Percentiles rank a stretch among this genome's conserved stretches.
phyloP scores from a whole-genome alignment of 37 sponge, comb jelly and placozoan genomes.

The Diacarnus erythraeanus region DNA sequence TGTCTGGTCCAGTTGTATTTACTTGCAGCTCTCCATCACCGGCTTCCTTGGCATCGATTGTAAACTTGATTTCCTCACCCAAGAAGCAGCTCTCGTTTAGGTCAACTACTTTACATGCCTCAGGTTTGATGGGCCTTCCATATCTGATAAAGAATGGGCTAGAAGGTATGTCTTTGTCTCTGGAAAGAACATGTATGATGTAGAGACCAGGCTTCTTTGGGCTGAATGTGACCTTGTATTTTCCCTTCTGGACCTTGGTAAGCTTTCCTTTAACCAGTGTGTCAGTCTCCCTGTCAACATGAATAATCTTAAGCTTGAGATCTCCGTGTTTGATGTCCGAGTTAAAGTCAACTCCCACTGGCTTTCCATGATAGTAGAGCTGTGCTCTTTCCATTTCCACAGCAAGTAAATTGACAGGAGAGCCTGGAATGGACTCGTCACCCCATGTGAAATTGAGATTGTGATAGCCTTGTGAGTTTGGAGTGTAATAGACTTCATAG shows the following conservation, averaged over 20 bases:
- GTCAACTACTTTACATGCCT: slow-evolving; percentile 11
- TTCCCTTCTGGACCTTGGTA: slow-evolving; percentile 45
- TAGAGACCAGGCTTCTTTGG: slow-evolving; percentile 62
- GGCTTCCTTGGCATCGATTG: slow-evolving; percentile 47
- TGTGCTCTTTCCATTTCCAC: not conserved
- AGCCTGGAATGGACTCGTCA: slow-evolving; percentile 39
- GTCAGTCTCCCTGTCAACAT: slow-evolving; percentile 22
- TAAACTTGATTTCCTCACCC: slow-evolving; percentile 33
- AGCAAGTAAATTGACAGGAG: slow-evolving; percentile 41
- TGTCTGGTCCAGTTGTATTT: not conserved
- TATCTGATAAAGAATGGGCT: slow-evolving; percentile 72
- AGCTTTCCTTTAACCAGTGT: slow-evolving; percentile 52
- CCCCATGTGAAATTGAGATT: slow-evolving; percentile 49
- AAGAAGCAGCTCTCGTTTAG: slow-evolving; percentile 13
- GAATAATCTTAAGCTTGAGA: slow-evolving; percentile 38
- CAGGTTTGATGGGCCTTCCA: slow-evolving; percentile 55
- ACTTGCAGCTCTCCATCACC: slow-evolving; percentile 53
- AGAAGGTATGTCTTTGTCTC: slow-evolving; percentile 49
- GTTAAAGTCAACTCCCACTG: slow-evolving; percentile 35
- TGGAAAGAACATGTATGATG: slow-evolving; percentile 34
- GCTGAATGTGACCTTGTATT: slow-evolving; percentile 37
- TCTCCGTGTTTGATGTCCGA: slow-evolving; percentile 37
- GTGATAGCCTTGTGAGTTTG: slow-evolving; percentile 42
- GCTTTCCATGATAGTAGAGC: slow-evolving; percentile 33
- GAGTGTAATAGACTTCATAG: slow-evolving; percentile 14